Evolutionary conservation across 2,113 vertebrate genomes (phyloP).

Genomic region (Phalacrocorax pelagicus): DNA sequence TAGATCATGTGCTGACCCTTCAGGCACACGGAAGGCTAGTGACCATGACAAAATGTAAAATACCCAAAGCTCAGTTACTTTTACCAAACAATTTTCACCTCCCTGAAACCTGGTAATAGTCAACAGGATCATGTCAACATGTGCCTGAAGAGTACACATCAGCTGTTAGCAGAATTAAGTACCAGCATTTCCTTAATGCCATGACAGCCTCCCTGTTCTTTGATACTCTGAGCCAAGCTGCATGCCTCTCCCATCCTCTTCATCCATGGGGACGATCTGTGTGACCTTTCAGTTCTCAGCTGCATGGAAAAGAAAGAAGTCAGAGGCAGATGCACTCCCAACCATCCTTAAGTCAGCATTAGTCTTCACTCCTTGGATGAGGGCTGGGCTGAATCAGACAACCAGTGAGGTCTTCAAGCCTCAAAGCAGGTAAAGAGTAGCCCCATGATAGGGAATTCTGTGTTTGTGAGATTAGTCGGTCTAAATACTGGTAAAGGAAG

Average conservation of each 20-base stretch:
- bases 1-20: neutral
- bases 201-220: neutral
- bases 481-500: neutral
- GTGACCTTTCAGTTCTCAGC: neutral
- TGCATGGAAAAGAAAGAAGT: neutral
- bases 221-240: neutral
- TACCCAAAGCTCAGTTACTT: neutral
- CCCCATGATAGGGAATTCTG: fast-evolving
- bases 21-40: neutral
- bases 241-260: neutral
- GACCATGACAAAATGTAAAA: neutral
- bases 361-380: neutral
- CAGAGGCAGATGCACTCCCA: neutral
- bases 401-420: neutral
- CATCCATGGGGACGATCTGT: too few relatives aligned
- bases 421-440: neutral
- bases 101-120: neutral
- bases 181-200: fast-evolving
- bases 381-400: neutral
- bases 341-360: neutral
- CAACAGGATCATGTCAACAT: neutral
- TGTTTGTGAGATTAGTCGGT: neutral
- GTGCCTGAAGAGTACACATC: neutral
- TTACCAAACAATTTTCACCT: neutral
- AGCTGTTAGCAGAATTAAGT: neutral